These are phyloP conservation scores for Lepidotrigona ventralis DNA, from an alignment of 1,140 invertebrate genomes.

Conservation along the genomic window DNA sequence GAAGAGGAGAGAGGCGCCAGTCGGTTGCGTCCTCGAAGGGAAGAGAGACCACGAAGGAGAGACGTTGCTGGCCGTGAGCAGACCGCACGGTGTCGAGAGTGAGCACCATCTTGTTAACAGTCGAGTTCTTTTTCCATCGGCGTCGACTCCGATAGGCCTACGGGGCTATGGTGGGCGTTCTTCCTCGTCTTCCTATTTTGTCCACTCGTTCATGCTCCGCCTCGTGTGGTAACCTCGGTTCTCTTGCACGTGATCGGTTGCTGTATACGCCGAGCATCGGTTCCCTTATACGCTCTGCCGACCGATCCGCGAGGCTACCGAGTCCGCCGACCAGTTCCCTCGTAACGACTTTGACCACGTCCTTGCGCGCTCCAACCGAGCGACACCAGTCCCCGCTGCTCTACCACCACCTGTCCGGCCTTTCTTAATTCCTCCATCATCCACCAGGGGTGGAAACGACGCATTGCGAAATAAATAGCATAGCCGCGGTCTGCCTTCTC, in stretches of 20 bases:
- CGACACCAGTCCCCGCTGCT: slow-evolving; percentile 1
- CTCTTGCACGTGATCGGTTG: slow-evolving; percentile 54
- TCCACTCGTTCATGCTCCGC: slow-evolving; percentile 75
- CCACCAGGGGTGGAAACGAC: too few relatives aligned
- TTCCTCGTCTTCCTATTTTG: slow-evolving; percentile 78
- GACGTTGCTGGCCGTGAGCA: slow-evolving; percentile 53
- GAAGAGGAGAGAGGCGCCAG: slow-evolving; percentile 64
- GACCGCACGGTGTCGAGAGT: slow-evolving; percentile 65
- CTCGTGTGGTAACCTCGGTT: slow-evolving; percentile 67
- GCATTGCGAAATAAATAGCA: too few relatives aligned
- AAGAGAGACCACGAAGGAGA: slow-evolving; percentile 52
- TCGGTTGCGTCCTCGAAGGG: slow-evolving; percentile 67
- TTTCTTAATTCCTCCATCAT: slow-evolving; percentile 2
- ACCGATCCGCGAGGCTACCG: slow-evolving; percentile 50
- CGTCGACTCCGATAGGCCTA: slow-evolving; percentile 77
- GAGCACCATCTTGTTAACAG: slow-evolving; percentile 80
- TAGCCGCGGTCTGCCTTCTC: too few relatives aligned
- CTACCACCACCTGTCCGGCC: slow-evolving; percentile 32
- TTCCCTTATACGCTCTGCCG: slow-evolving; percentile 34
- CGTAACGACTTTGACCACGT: slow-evolving; percentile 27
- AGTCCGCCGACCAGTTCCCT: slow-evolving; percentile 23
- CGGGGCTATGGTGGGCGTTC: slow-evolving; percentile 76
- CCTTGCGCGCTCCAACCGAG: slow-evolving; percentile 16
- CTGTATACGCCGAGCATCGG: slow-evolving; percentile 8
- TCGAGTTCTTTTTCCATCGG: slow-evolving; percentile 76